These are phyloP conservation scores for Sebastes vulpes DNA, from an alignment of 2,797 vertebrate genomes.

Conservation along the genomic window DNA sequence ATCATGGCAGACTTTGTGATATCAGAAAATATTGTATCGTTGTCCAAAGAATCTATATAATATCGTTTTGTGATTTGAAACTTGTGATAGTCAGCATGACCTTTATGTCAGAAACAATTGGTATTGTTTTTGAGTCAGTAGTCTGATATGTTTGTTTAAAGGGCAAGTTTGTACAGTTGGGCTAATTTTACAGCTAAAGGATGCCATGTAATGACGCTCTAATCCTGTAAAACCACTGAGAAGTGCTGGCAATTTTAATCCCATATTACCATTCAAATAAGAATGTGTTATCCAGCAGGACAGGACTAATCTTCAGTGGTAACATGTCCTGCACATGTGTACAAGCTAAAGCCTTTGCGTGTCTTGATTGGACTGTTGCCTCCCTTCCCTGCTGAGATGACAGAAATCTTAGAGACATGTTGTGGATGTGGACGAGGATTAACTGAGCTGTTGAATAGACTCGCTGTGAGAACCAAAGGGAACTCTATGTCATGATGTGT, in stretches of 20 bases:
- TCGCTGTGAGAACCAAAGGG: neutral
- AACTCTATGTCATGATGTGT: constrained; percentile 36
- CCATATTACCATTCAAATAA: constrained; percentile 77
- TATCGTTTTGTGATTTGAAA: neutral
- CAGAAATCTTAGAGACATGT: constrained; percentile 16
- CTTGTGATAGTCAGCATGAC: neutral
- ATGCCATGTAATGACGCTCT: constrained; percentile 64
- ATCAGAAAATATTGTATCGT: neutral
- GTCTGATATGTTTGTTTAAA: constrained; percentile 54
- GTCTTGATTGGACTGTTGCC: constrained; percentile 27
- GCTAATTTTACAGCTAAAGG: constrained; percentile 68
- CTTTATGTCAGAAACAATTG: constrained; percentile 30
- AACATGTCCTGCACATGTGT: constrained; percentile 20
- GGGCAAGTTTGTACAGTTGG: constrained; percentile 61
- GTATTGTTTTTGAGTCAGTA: constrained; percentile 43
- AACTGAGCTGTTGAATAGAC: constrained; percentile 29
- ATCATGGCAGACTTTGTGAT: no score
- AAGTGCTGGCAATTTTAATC: constrained; percentile 65
- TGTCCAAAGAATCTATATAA: neutral
- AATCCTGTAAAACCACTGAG: constrained; percentile 69
- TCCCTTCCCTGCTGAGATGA: constrained; percentile 29
- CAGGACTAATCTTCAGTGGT: constrained; percentile 57
- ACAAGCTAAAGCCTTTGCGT: constrained; percentile 27
- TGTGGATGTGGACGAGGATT: constrained; percentile 38
- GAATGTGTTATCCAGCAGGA: constrained; percentile 44